phyloP scores from a whole-genome alignment of 2,113 vertebrate species.

The Sinocyclocheilus anophthalmus region DNA sequence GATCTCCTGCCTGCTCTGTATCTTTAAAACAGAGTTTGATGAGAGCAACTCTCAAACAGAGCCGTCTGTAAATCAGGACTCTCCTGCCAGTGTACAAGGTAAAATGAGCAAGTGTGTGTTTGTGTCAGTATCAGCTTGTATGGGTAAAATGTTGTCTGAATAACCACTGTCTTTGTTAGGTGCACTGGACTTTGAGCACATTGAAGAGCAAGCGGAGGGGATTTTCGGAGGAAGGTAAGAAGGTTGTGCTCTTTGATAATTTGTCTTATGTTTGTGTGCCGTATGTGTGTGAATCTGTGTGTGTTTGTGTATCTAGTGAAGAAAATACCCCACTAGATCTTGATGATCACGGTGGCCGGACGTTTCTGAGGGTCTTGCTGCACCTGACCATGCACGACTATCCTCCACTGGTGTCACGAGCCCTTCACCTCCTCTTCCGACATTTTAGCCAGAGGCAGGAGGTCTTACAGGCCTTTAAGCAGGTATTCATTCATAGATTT shows the following conservation, averaged over 20 bases:
- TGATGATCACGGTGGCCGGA: slow-evolving; percentile 94
- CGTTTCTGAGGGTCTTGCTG: slow-evolving; percentile 90
- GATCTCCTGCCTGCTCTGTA: slow-evolving; percentile 97
- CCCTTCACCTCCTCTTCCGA: slow-evolving; percentile 94
- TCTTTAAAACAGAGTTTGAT: slow-evolving; percentile 98
- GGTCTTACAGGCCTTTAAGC: slow-evolving; percentile 96
- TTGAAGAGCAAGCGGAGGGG: slow-evolving; percentile 96
- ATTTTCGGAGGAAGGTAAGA: slow-evolving; percentile 97
- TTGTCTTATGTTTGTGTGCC: slow-evolving; percentile 2
- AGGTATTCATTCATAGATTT: slow-evolving; percentile 75
- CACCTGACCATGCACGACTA: slow-evolving; percentile 98
- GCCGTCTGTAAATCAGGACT: slow-evolving; percentile 75
- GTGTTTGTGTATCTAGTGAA: slow-evolving; percentile 76
- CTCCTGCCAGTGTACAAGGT: slow-evolving; percentile 69
- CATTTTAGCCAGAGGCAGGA: slow-evolving; percentile 98
- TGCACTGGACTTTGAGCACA: slow-evolving; percentile 95
- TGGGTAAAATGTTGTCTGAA: background rate
- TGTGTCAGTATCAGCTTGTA: background rate
- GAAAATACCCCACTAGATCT: slow-evolving; percentile 94
- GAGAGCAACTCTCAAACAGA: slow-evolving; percentile 94
- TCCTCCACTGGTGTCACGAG: slow-evolving; percentile 93
- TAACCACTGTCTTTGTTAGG: slow-evolving; percentile 71
- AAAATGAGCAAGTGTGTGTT: background rate
- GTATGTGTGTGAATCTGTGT: background rate
- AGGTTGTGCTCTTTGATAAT: background rate